Percentiles rank a stretch among this genome's conserved stretches.
These are phyloP conservation scores for Cotesia vestalis DNA, from an alignment of 1,140 invertebrate genomes.

Conservation along the genomic window DNA sequence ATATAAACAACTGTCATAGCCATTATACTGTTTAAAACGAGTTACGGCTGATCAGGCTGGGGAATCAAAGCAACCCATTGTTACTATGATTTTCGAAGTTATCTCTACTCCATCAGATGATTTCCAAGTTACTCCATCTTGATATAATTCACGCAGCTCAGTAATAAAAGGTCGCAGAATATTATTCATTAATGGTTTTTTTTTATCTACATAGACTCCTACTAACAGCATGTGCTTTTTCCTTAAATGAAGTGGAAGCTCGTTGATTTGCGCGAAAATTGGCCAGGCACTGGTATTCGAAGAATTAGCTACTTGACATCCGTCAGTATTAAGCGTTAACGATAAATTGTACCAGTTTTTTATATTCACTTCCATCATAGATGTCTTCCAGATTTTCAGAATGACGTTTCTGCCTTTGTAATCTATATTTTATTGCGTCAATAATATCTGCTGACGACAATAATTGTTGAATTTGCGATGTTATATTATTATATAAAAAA, in stretches of 20 bases:
- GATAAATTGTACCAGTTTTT: conserved; percentile 32
- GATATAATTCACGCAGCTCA: conserved; percentile 30
- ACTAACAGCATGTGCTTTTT: conserved; percentile 40
- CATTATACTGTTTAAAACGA: conserved; percentile 26
- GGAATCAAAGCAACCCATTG: conserved; percentile 28
- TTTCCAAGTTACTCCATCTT: conserved; percentile 37
- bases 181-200: conserved; percentile 23
- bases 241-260: conserved; percentile 3
- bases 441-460: neutral
- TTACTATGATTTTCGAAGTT: conserved; percentile 31
- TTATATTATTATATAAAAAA: conserved; percentile 9
- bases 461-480: neutral
- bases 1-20: conserved; percentile 23
- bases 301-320: conserved; percentile 31
- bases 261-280: conserved; percentile 33
- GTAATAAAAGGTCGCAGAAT: conserved; percentile 28
- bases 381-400: conserved; percentile 11
- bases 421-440: conserved; percentile 8
- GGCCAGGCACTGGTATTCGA: conserved; percentile 31
- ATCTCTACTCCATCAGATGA: conserved; percentile 16
- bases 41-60: conserved; percentile 23
- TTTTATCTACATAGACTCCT: conserved; percentile 32
- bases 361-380: conserved; percentile 30
- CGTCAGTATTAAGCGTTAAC: conserved; percentile 35
- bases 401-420: conserved; percentile 8